Evolutionary conservation across 2,797 vertebrate genomes (phyloP), one percentile per base, ranked within the genome.

Genomic region (Alectoris magna): DNA sequence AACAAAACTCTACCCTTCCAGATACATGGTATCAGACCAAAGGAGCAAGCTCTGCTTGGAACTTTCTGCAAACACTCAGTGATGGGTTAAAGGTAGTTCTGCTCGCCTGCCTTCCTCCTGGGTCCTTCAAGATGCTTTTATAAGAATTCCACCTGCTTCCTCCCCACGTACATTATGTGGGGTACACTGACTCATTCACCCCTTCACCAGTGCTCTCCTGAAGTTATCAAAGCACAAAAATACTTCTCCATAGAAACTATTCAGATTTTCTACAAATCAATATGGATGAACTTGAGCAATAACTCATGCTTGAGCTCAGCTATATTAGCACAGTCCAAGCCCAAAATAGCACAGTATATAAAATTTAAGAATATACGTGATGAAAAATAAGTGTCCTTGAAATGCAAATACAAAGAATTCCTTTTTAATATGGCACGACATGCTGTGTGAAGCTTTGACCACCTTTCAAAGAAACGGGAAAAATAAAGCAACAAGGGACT

Each of bases 241-340:
- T 5, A 17, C 1, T 14, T 55, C 46, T 14, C 24, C 38, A 5
- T 0, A 58, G 53, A 49, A 14, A 44, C 6, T 7, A 3, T 2
- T 46, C 14, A 29, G 78, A 62, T 6, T 27, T 59, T 39, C 55
- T 69, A 7, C 41, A 58, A 3, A 39, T 2, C 51, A 3, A 4
- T 23, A 49, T 4, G 21, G 38, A 14, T 22, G 17, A 76, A 63
- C 11, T 29, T 18, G 8, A 64, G 29, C 19, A 75, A n/a, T 6
- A 69, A 4, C 11, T 36, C 29, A 6, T 13, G 5, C 46, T 23
- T 63, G 34, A 85, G 19, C 9, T 73, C 38, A 67, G 43, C 6
- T 75, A 9, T 16, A 10, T 39, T 68, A 69, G 12, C 14, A 46
- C n/a, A 81, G 10, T 13, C 29, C 46, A 76, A 85, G 26, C 12